Conservation (phyloP, 2,113 vertebrate species). For the Entelurus aequoreus region DNA sequence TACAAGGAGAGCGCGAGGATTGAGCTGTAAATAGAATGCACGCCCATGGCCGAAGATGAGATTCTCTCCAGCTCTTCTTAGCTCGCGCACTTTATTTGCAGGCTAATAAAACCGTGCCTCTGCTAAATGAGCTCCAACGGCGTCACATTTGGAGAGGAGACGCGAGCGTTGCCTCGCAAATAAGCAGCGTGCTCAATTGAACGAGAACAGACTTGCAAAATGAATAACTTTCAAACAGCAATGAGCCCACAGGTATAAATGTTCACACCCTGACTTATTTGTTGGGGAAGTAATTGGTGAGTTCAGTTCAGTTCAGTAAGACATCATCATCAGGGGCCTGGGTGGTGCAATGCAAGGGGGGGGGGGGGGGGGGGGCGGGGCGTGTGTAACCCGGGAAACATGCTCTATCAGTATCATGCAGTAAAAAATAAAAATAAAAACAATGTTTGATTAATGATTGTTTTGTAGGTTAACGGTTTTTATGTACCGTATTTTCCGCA, state of each 20-base stretch:
- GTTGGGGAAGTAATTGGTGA: background rate
- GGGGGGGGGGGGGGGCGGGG: no score
- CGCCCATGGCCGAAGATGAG: slow-evolving; percentile 21
- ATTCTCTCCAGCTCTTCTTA: slow-evolving; percentile 28
- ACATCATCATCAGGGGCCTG: background rate
- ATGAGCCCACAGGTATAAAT: background rate
- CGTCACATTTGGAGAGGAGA: slow-evolving; percentile 38
- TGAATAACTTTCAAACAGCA: slow-evolving; percentile 23
- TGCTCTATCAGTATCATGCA: no score
- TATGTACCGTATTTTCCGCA: no score
- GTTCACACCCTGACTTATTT: background rate
- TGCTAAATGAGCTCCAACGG: slow-evolving; percentile 57
- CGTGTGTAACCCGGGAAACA: no score
- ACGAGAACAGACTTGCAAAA: slow-evolving; percentile 54
- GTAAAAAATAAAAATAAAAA: no score
- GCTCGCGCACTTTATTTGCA: slow-evolving; percentile 55
- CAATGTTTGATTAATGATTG: no score
- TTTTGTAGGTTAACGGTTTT: no score
- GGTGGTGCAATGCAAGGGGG: no score
- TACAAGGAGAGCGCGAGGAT: slow-evolving; percentile 12
- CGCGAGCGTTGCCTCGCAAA: slow-evolving; percentile 57
- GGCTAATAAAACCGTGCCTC: slow-evolving; percentile 52
- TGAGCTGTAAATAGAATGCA: slow-evolving; percentile 49
- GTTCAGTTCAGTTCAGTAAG: background rate
- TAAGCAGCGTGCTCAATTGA: slow-evolving; percentile 42